A percentile compares a stretch with the other conserved stretches of the same genome.
Conservation (phyloP, 2,888 invertebrate genomes). For the Andrena bicolor region DNA sequence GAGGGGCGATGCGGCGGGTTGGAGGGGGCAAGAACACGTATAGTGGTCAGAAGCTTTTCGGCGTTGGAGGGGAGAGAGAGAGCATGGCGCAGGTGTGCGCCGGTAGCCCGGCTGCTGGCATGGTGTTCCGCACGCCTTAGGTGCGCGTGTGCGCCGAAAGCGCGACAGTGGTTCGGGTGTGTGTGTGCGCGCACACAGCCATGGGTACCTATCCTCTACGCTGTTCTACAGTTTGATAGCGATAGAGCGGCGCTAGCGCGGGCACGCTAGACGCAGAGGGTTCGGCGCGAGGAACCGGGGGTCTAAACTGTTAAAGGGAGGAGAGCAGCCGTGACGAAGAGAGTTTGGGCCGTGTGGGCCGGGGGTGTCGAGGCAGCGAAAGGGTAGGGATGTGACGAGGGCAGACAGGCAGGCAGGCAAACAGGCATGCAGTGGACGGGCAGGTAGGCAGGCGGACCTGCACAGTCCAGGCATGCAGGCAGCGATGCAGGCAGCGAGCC, state of each 20-base stretch:
- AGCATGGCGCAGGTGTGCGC: conserved; percentile 80
- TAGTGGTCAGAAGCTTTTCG: conserved; percentile 38
- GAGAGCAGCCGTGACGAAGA: not conserved
- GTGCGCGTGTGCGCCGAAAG: conserved; percentile 53
- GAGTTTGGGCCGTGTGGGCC: conserved; percentile 18
- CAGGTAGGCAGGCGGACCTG: conserved; percentile 28
- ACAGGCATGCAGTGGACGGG: conserved; percentile 3
- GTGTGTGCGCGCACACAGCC: conserved; percentile 41
- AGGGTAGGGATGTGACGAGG: conserved; percentile 42
- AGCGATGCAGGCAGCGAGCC: conserved; percentile 53
- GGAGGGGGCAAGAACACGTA: not conserved
- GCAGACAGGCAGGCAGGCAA: conserved; percentile 15
- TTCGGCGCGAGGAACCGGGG: not conserved
- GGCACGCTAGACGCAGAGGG: not conserved
- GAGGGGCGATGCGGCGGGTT: conserved; percentile 4
- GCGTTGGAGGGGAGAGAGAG: conserved; percentile 5
- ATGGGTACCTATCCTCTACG: not conserved
- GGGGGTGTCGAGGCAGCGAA: too few species aligned
- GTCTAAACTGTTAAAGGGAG: not conserved
- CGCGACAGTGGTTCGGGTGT: not conserved
- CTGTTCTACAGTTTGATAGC: conserved; percentile 39
- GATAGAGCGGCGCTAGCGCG: conserved; percentile 52
- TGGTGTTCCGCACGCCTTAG: conserved; percentile 67
- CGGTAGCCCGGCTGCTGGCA: conserved; percentile 78
- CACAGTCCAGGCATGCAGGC: conserved; percentile 55